Conservation (phyloP, 1,140 invertebrate genomes). For the Sipha flava region DNA sequence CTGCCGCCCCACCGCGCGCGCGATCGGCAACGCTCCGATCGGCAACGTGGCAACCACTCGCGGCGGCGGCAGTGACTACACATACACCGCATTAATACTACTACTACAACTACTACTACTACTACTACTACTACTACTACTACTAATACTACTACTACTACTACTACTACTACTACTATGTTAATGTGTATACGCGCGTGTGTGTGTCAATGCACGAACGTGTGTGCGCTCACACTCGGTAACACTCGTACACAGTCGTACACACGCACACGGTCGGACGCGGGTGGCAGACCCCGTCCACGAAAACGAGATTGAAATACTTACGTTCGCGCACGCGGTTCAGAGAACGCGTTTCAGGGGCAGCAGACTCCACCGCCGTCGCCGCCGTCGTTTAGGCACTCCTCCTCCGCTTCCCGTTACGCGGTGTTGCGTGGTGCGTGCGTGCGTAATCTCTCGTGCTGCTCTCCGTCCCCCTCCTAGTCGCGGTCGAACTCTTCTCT, state of each 20-base stretch:
- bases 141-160: neutral
- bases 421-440: neutral
- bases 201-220: neutral
- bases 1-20: neutral
- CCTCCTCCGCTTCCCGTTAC: neutral
- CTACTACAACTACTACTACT: neutral
- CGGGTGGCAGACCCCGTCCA: neutral
- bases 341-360: constrained; percentile 12
- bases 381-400: too few species aligned
- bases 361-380: neutral
- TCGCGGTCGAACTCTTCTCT: neutral
- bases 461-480: neutral
- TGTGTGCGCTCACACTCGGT: too few species aligned
- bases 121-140: neutral
- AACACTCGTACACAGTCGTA: too few species aligned
- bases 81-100: neutral
- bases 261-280: too few species aligned
- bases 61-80: neutral
- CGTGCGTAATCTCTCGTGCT: constrained; percentile 4
- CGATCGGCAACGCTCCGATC: neutral
- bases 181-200: neutral
- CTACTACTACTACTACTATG: neutral
- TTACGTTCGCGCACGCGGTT: neutral
- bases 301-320: constrained; percentile 18
- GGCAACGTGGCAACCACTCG: constrained; percentile 27